Base-by-base conservation (phyloP, 2,888 invertebrate species). In the Lucinisca nassula region DNA sequence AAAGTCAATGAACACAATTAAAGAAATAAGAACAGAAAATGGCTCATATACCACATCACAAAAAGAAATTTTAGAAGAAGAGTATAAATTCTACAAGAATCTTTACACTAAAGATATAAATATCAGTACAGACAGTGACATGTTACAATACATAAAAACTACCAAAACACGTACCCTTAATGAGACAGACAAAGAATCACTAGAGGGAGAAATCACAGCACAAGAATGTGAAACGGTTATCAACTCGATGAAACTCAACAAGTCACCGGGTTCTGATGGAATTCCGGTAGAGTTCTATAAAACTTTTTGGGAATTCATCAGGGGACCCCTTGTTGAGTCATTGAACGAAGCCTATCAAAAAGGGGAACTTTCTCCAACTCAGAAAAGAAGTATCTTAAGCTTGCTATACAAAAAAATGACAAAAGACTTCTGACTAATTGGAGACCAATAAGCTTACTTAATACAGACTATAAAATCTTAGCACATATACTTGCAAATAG, bases 211-310 rank as follows among this genome's bases (percentile, higher is more conserved):
- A 61, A 61, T 61, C 3, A 12, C 61, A 27, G 61, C 24, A 30
- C 1, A 6, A 12, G 61, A 61, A 61, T 61, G 61, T 30, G 32
- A 61, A 61, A 30, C 4, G 24, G 61, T 17, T 8, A 27, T 61
- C 3, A 61, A 61, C 2, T 12, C 4, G 6, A 86, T 79, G 78
- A 86, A 86, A 79, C 24, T 35, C 24, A 82, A 85, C 55, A 85
- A 85, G 70, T 24, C 51, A 30, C 82, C 82, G 17, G 82, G 85
- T 0, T 37, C 38, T n/a, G 82, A 81, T 81, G 85, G 85, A 3
- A 49, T 82, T 40, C 30, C 85, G 1, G 37, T 49, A 38, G 85
- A 85, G 75, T 82, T 85, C 58, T 85, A 72, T 40, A 51, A 74
- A 70, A 37, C 24, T n/a, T 85, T 82, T 49, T 85, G 73, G 78